Evolutionary conservation across 1,140 invertebrate genomes (phyloP), one percentile per base, ranked within the genome.

Genomic region (Bombus haemorrhoidalis): DNA sequence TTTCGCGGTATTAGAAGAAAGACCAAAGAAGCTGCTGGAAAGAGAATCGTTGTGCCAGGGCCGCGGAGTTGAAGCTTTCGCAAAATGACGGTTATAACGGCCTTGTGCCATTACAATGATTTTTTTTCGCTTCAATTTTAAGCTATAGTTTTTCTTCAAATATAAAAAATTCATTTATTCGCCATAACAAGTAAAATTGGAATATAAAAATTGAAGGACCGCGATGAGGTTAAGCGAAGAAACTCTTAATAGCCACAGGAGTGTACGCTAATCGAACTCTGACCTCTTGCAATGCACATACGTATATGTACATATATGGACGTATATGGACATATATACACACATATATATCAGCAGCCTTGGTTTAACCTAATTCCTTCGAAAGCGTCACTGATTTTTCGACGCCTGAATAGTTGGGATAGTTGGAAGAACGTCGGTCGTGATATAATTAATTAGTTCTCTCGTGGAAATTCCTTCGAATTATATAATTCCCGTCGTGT

Each of bases 391-490:
- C 18, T 3, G 28, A 34, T 28, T 43, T 59, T 25, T 39, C 73
- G 18, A 32, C 41, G 3, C 13, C 1, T 53, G 37, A 81, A 80
- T 80, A 80, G 64, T 66, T 79, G 39, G 39, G 13, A 73, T 66
- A 64, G 28, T 28, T 25, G 34, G 39, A 41, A 32, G 66, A 72
- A 57, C 39, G 28, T 39, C 28, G 66, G 22, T 8, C 32, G 32
- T 37, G 25, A 68, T 59, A 43, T 62, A 73, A 62, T 73, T 81
- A 81, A 81, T 81, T 34, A 43, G 39, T n/a, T 47, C 18, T 12
- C 8, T 8, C 41, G 22, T 41, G 10, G n/a, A 34, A 39, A 73
- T 73, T 81, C 53, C 62, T 59, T 34, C 28, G 1, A 62, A 74
- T 34, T 37, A 59, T 12, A 28, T 25, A 53, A 53, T n/a, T 5